Evolutionary conservation across 2,888 invertebrate species (phyloP), one percentile per base, ranked within the genome.

Genomic region (Sipha maydis): DNA sequence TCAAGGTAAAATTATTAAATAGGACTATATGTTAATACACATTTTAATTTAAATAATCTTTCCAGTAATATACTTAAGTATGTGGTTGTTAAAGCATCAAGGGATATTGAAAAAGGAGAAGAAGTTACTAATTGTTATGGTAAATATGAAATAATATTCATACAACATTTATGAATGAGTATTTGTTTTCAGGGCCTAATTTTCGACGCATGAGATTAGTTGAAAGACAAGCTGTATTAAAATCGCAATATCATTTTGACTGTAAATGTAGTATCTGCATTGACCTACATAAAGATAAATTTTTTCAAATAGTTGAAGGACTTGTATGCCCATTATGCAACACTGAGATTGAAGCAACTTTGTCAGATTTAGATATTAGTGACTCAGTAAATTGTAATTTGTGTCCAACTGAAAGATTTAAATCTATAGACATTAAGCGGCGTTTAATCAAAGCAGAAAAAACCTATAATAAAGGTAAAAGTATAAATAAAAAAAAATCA

Each of bases 111-210:
- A 0, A 91, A 92, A 48, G 95, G 95, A 8, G 94, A 94, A 21
- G 96, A 98, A 92, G 94, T 98, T 90, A 94, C 94, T 90, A 97
- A 97, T 92, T 97, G 97, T 91, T 98, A 98, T 92, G 96, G 96
- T 93, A 91, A 89, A 48, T 54, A 85, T 77, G 71, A 28, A 54
- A 54, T 71, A 89, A 76, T 85, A 41, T 73, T 56, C 61, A 21
- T 75, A 56, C 25, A 61, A 61, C 21, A 3, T 61, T 61, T 34
- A 14, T 48, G 1, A 48, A 48, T 48, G 48, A 78, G 56, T 69
- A 1, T 73, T 73, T 89, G n/a, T 85, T 90, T 90, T 56, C 90
- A 94, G 94, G 94, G 19, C 95, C 96, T 80, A 95, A 96, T 92
- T 95, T 94, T 90, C 94, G 94, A 69, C 93, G 95, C 89, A 94